phyloP scores from a whole-genome alignment of 2,113 vertebrate genomes.

The Hystrix brachyura region DNA sequence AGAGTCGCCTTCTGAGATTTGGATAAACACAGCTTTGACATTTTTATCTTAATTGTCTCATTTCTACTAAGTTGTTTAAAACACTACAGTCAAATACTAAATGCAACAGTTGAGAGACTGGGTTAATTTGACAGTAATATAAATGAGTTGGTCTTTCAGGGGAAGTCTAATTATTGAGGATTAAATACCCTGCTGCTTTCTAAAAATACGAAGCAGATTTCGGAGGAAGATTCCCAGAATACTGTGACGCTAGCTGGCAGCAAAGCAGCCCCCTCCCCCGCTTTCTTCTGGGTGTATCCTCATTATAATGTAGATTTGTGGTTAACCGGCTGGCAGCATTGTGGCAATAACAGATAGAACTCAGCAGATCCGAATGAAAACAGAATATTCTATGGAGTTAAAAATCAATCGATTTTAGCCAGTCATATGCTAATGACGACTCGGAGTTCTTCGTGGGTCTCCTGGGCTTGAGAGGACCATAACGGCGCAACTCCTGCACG shows the following conservation, averaged over 20 bases:
- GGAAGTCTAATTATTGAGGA: conserved; percentile 74
- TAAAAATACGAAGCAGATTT: conserved; percentile 63
- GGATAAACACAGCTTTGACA: conserved; percentile 44
- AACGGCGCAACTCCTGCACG: not conserved
- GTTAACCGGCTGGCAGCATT: not conserved
- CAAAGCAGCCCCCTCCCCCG: not conserved
- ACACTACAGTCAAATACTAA: not conserved
- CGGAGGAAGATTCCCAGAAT: conserved; percentile 4
- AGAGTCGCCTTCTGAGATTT: conserved; percentile 47
- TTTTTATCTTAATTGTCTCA: conserved; percentile 75
- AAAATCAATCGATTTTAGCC: conserved; percentile 82
- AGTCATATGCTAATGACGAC: conserved; percentile 78
- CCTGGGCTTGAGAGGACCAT: conserved; percentile 51
- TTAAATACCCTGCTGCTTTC: conserved; percentile 70
- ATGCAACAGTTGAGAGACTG: not conserved
- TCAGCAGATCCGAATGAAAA: conserved; percentile 71
- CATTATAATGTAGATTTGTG: not conserved
- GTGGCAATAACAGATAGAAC: not conserved
- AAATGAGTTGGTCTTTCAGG: conserved; percentile 60
- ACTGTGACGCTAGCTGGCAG: conserved; percentile 59
- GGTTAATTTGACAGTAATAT: conserved; percentile 42
- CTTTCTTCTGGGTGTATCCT: conserved; percentile 54
- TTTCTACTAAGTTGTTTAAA: conserved; percentile 50
- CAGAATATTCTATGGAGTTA: conserved; percentile 73
- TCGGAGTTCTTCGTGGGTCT: conserved; percentile 65